phyloP scores from a whole-genome alignment of 2,888 invertebrate genomes.

The Caenorhabditis sp. region DNA sequence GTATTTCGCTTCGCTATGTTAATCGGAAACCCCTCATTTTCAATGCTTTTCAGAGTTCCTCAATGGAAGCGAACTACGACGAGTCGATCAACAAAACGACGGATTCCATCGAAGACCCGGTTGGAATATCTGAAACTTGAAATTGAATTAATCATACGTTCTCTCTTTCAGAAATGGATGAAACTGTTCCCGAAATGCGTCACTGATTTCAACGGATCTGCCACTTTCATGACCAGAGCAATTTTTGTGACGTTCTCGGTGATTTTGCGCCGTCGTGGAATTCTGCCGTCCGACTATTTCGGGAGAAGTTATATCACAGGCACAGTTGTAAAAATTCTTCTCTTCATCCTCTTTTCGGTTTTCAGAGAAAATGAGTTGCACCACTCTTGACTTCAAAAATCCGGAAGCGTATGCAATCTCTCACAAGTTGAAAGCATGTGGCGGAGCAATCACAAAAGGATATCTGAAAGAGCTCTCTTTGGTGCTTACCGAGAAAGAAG shows the following conservation, averaged over 20 bases:
- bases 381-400: neutral
- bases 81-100: constrained; percentile 7
- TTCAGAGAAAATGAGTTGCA: constrained; percentile 39
- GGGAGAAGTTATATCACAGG: constrained; percentile 41
- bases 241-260: constrained; percentile 45
- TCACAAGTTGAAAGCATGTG: constrained; percentile 25
- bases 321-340: neutral
- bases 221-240: constrained; percentile 48
- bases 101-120: constrained; percentile 1
- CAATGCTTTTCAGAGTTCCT: constrained; percentile 27
- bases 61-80: constrained; percentile 3
- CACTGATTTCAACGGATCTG: constrained; percentile 22
- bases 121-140: neutral
- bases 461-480: constrained; percentile 40
- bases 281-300: constrained; percentile 27
- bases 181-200: constrained; percentile 57
- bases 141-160: neutral
- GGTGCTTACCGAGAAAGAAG: constrained; percentile 40
- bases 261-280: constrained; percentile 23
- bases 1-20: too few relatives aligned
- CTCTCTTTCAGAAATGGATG: constrained; percentile 34
- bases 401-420: neutral
- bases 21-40: too few relatives aligned
- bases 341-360: neutral
- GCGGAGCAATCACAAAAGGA: constrained; percentile 28